These are phyloP conservation scores for Botrylloides violaceus DNA, from an alignment of 23 tunicate genomes.

Conservation along the genomic window DNA sequence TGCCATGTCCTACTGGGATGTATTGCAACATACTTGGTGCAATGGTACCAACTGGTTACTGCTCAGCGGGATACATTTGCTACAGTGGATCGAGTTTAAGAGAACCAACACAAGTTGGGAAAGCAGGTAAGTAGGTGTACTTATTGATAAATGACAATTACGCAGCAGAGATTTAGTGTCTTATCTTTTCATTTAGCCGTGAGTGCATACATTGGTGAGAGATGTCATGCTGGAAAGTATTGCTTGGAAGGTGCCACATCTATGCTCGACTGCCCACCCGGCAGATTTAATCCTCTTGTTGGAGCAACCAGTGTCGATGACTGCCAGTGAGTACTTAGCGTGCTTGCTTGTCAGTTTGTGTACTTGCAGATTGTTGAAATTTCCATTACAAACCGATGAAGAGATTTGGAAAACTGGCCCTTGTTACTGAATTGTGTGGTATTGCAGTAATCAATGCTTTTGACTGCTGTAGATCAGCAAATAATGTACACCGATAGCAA, in stretches of 20 bases:
- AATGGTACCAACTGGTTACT: constrained; percentile 57
- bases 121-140: constrained; percentile 30
- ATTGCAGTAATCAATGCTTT: too few relatives aligned
- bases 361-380: too few relatives aligned
- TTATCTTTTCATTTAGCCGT: constrained; percentile 5
- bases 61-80: constrained; percentile 94
- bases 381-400: too few relatives aligned
- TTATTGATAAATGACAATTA: neutral
- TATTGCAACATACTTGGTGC: constrained; percentile 45
- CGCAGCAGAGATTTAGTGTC: neutral
- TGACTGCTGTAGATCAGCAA: too few relatives aligned
- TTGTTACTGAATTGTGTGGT: too few relatives aligned
- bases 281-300: constrained; percentile 37
- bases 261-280: constrained; percentile 47
- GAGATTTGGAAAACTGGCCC: too few relatives aligned
- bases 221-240: constrained; percentile 58
- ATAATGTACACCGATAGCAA: too few relatives aligned
- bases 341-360: too few relatives aligned
- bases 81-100: constrained; percentile 61
- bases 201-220: constrained; percentile 41
- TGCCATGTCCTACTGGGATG: constrained; percentile 71
- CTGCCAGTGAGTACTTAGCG: constrained; percentile 38
- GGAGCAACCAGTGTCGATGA: constrained; percentile 42
- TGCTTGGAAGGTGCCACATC: constrained; percentile 77
- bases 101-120: constrained; percentile 57